These are phyloP conservation scores for Pipra filicauda DNA, from an alignment of 2,113 vertebrate genomes.

Conservation along the genomic window DNA sequence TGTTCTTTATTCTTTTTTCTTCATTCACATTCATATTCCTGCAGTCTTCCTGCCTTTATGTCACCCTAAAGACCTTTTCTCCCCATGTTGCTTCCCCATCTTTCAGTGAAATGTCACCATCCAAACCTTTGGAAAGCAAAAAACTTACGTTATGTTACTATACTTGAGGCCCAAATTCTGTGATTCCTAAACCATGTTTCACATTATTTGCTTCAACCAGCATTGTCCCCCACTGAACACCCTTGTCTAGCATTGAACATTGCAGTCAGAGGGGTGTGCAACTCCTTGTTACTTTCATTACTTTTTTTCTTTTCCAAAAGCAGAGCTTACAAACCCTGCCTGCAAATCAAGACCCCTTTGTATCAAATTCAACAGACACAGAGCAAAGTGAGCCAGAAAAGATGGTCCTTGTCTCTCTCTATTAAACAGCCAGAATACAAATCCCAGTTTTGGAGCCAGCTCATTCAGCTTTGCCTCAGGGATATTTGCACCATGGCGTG, in stretches of 20 bases:
- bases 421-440: background rate
- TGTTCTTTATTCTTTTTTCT: background rate
- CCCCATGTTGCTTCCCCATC: background rate
- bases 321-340: background rate
- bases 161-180: background rate
- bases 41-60: background rate
- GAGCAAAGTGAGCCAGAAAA: background rate
- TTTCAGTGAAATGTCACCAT: background rate
- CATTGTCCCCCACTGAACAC: background rate
- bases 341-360: background rate
- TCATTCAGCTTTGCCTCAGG: slow-evolving; percentile 3
- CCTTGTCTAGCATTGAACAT: background rate
- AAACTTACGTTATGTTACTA: background rate
- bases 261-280: background rate
- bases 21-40: background rate
- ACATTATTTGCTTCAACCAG: background rate
- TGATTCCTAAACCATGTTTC: background rate
- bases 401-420: background rate
- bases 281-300: background rate
- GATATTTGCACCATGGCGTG: background rate
- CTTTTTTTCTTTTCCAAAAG: background rate
- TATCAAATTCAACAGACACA: background rate
- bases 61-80: background rate
- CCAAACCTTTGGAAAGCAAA: background rate
- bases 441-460: background rate